Evolutionary conservation across 2,888 invertebrate species (phyloP).

Genomic region (Acronicta psi): DNA sequence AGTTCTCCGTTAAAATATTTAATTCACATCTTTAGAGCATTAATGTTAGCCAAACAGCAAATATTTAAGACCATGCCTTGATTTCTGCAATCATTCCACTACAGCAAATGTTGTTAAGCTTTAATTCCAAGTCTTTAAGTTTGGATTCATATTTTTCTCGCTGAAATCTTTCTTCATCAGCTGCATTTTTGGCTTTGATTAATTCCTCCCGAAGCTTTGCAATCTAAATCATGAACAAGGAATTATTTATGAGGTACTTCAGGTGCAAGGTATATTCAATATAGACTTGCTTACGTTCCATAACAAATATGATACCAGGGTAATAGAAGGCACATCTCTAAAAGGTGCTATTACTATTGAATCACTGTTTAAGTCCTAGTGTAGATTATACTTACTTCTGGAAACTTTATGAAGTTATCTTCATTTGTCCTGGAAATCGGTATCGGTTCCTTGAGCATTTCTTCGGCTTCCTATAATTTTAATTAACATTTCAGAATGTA

Average conservation of each 20-base stretch:
- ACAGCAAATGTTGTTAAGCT: conserved; percentile 73
- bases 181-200: conserved; percentile 70
- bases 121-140: conserved; percentile 76
- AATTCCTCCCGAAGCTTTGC: conserved; percentile 75
- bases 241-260: neutral
- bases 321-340: too few relatives aligned
- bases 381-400: conserved; percentile 32
- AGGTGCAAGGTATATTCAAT: too few relatives aligned
- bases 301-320: too few relatives aligned
- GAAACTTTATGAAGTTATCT: conserved; percentile 17
- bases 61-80: conserved; percentile 54
- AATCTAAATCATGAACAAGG: conserved; percentile 57
- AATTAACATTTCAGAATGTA: too few relatives aligned
- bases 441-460: conserved; percentile 5
- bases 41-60: neutral
- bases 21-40: too few relatives aligned
- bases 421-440: conserved; percentile 2
- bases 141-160: conserved; percentile 76
- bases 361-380: too few relatives aligned
- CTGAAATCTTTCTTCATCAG: conserved; percentile 75
- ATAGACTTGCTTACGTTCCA: too few relatives aligned
- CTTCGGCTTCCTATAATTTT: conserved; percentile 27
- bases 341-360: too few relatives aligned
- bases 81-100: conserved; percentile 56
- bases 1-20: too few relatives aligned